Evolutionary conservation across 2,113 vertebrate genomes (phyloP).

Genomic region (Hystrix brachyura): DNA sequence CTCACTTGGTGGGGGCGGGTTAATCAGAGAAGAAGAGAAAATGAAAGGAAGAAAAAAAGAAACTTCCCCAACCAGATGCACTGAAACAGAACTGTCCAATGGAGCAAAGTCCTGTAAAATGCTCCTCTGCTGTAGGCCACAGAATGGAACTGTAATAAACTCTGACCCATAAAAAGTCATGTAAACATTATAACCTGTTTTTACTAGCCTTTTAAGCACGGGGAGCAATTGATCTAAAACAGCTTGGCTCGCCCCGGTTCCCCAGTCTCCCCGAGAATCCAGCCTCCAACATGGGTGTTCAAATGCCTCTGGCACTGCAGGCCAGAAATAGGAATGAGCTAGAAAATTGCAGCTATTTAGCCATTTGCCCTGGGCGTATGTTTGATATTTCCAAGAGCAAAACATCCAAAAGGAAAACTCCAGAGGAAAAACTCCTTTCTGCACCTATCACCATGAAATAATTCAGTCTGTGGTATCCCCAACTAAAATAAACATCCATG

Average conservation of each 20-base stretch:
- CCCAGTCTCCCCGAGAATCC: constrained; percentile 77
- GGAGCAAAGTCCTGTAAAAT: constrained; percentile 85
- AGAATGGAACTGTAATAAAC: constrained; percentile 88
- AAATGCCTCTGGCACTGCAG: constrained; percentile 79
- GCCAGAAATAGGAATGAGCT: constrained; percentile 82
- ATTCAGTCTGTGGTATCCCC: neutral
- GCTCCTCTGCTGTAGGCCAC: constrained; percentile 86
- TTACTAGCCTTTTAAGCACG: constrained; percentile 88
- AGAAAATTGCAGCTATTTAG: constrained; percentile 81
- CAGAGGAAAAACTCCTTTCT: constrained; percentile 64
- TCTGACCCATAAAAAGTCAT: constrained; percentile 90
- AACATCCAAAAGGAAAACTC: constrained; percentile 76
- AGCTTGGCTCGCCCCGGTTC: constrained; percentile 82
- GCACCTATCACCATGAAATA: constrained; percentile 50
- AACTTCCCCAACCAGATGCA: constrained; percentile 80
- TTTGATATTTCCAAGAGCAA: constrained; percentile 84
- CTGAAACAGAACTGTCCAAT: constrained; percentile 86
- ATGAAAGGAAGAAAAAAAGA: neutral
- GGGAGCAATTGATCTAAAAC: constrained; percentile 89
- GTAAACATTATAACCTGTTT: constrained; percentile 91
- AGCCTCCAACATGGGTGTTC: constrained; percentile 85
- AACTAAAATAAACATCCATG: constrained; percentile 58
- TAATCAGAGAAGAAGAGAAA: constrained; percentile 47
- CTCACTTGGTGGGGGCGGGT: neutral
- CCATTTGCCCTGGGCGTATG: constrained; percentile 82